A percentile compares a stretch with the other conserved stretches of the same genome.
phyloP scores from a whole-genome alignment of 1,140 invertebrate genomes.

The Nixonia krombeini region DNA sequence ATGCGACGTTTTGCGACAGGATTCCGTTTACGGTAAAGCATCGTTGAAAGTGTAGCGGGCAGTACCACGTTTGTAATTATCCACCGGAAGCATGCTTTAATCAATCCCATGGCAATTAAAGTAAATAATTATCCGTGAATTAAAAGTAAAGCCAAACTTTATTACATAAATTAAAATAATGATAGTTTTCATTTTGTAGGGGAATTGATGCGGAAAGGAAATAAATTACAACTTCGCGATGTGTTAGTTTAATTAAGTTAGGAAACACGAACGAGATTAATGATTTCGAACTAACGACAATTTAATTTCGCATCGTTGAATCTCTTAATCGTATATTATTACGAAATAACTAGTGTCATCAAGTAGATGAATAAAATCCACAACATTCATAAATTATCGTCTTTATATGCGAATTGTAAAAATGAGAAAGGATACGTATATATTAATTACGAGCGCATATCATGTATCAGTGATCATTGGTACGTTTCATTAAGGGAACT shows the following conservation, averaged over 20 bases:
- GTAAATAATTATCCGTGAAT: no score
- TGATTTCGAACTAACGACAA: background rate
- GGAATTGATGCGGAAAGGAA: no score
- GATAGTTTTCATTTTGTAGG: no score
- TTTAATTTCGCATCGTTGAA: background rate
- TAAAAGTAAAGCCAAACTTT: no score
- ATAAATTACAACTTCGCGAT: no score
- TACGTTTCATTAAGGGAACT: slow-evolving; percentile 31
- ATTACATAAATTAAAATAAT: no score
- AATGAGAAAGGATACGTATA: slow-evolving; percentile 12
- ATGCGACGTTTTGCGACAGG: slow-evolving; percentile 17
- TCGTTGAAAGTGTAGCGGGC: slow-evolving; percentile 29
- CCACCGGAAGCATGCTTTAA: no score
- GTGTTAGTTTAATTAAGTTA: no score
- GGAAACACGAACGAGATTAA: no score
- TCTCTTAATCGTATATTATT: slow-evolving; percentile 3
- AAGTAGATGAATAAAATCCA: slow-evolving; percentile 21
- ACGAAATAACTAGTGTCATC: slow-evolving; percentile 16
- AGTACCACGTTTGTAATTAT: no score
- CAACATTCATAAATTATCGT: slow-evolving; percentile 3
- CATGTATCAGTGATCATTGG: slow-evolving; percentile 29
- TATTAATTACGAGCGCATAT: slow-evolving; percentile 24
- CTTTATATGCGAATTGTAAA: background rate
- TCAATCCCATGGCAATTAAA: no score
- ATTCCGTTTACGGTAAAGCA: slow-evolving; percentile 27